Evolutionary conservation across 2,113 vertebrate genomes (phyloP).

Genomic region (Arothron firmamentum): DNA sequence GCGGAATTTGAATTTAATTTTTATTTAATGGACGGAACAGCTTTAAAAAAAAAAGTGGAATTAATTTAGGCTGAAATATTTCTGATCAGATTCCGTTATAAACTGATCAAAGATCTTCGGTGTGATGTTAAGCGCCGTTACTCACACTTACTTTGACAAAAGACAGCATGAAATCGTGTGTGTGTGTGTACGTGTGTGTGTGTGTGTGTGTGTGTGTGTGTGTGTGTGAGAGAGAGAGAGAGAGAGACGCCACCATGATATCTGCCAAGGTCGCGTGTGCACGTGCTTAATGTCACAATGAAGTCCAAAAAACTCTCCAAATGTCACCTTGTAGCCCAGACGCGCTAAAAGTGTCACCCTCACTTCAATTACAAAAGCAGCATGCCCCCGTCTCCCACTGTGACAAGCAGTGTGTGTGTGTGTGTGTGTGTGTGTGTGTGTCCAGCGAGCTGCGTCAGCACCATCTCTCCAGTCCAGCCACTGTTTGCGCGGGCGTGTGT

Average conservation of each 20-base stretch:
- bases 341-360: constrained; percentile 59
- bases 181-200: constrained; percentile 9
- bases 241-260: constrained; percentile 43
- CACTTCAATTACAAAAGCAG: constrained; percentile 67
- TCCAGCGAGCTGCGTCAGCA: too few relatives aligned
- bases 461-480: too few relatives aligned
- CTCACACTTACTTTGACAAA: too few relatives aligned
- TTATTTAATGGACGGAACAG: too few relatives aligned
- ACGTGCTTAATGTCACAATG: not conserved
- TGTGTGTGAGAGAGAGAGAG: not conserved
- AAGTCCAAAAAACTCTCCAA: constrained; percentile 1
- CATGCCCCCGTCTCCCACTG: constrained; percentile 56
- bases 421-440: constrained; percentile 14
- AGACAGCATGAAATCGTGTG: too few relatives aligned
- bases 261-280: constrained; percentile 47
- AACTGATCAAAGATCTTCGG: too few relatives aligned
- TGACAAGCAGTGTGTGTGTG: constrained; percentile 39
- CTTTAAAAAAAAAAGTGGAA: too few relatives aligned
- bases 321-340: constrained; percentile 71
- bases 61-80: too few relatives aligned
- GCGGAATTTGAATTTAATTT: too few relatives aligned
- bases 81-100: too few relatives aligned
- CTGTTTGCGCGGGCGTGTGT: too few relatives aligned
- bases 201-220: constrained; percentile 19
- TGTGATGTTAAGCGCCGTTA: too few relatives aligned